phyloP scores from a whole-genome alignment of 2,888 invertebrate genomes.

The Rhagonycha fulva region DNA sequence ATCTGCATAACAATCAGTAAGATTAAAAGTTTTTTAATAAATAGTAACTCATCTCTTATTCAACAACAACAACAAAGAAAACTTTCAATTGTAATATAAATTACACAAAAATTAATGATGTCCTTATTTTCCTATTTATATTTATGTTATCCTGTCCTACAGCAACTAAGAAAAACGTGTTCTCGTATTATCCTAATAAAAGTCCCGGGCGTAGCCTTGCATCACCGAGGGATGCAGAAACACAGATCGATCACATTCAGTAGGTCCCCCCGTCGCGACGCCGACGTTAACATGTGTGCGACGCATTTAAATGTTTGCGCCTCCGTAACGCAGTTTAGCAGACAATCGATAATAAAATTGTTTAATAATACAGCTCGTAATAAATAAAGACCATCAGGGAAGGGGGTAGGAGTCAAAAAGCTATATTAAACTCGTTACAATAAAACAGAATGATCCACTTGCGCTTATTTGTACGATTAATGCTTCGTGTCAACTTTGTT shows the following conservation, averaged over 20 bases:
- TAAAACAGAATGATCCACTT: not conserved
- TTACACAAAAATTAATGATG: not conserved
- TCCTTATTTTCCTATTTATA: not conserved
- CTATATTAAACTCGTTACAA: not conserved
- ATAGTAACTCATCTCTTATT: not conserved
- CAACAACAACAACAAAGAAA: not conserved
- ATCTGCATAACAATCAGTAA: too few relatives aligned
- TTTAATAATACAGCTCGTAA: not conserved
- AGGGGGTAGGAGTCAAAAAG: not conserved
- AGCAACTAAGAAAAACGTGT: not conserved
- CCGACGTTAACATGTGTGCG: slow-evolving; percentile 18
- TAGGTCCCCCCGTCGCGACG: slow-evolving; percentile 25
- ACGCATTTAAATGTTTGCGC: slow-evolving; percentile 8
- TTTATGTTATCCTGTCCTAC: not conserved
- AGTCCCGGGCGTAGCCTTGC: slow-evolving; percentile 34
- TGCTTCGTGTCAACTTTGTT: slow-evolving; percentile 11
- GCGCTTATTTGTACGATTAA: not conserved
- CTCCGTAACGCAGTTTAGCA: not conserved
- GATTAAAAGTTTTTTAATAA: not conserved
- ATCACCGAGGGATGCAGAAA: slow-evolving; percentile 32
- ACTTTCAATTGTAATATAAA: slow-evolving; percentile 24
- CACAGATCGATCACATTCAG: slow-evolving; percentile 31
- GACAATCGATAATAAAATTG: not conserved
- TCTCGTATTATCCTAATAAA: not conserved
- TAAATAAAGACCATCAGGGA: not conserved